phyloP scores from a whole-genome alignment of 2,113 vertebrate genomes.

The Antigone vipio region DNA sequence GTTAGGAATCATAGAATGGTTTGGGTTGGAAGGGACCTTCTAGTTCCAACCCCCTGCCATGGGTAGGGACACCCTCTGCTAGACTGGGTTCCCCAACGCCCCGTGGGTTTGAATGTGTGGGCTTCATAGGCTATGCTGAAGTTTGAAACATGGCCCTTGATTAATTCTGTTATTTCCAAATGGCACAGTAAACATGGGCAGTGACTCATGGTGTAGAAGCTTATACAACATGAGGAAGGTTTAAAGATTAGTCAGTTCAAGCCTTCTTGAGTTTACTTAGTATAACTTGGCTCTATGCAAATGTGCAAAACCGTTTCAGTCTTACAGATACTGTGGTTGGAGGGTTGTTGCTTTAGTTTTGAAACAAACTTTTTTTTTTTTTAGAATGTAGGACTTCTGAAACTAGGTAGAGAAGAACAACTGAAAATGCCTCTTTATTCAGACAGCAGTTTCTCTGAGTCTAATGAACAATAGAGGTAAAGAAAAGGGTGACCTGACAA shows the following conservation, averaged over 20 bases:
- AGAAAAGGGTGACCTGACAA: conserved; percentile 37
- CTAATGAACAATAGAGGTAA: background rate
- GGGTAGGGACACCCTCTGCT: no score
- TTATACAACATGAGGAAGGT: background rate
- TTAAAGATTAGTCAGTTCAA: background rate
- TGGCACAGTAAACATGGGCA: background rate
- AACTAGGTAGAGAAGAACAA: background rate
- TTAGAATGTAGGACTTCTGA: background rate
- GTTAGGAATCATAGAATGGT: background rate
- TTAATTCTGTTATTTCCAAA: background rate
- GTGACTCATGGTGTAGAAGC: background rate
- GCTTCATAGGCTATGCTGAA: background rate
- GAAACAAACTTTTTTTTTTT: background rate
- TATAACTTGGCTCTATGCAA: background rate
- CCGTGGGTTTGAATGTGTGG: background rate
- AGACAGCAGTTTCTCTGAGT: background rate
- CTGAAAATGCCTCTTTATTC: background rate
- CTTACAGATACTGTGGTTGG: background rate
- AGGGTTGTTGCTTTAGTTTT: background rate
- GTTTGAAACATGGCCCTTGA: background rate
- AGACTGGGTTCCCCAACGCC: no score
- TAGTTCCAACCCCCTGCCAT: no score
- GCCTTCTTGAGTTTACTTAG: background rate
- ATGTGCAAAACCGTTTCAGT: background rate
- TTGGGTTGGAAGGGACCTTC: no score